phyloP scores from a whole-genome alignment of 1,140 invertebrate genomes.

The Drosophila rhopaloa region DNA sequence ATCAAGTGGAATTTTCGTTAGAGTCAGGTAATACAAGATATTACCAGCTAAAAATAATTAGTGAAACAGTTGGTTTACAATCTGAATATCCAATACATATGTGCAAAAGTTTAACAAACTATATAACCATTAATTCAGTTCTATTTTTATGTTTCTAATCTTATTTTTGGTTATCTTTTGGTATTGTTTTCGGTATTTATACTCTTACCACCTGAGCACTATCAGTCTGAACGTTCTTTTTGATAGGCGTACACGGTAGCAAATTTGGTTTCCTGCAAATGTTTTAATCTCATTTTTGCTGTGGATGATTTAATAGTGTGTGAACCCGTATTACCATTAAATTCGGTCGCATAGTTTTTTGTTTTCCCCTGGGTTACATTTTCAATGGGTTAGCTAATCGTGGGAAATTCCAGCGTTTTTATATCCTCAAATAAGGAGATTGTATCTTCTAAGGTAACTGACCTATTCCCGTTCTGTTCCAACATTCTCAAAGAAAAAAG shows the following conservation, averaged over 20 bases:
- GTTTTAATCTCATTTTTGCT: conserved; percentile 10
- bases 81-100: background rate
- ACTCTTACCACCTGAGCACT: conserved; percentile 14
- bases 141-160: conserved; percentile 27
- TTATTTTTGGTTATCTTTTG: conserved; percentile 20
- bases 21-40: too few species aligned
- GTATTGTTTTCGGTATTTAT: conserved; percentile 31
- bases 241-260: conserved; percentile 32
- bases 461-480: conserved; percentile 40
- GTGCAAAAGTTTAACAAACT: conserved; percentile 7
- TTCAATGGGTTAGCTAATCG: conserved; percentile 17
- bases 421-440: conserved; percentile 1
- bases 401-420: conserved; percentile 11
- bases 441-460: conserved; percentile 48
- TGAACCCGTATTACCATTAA: conserved; percentile 1
- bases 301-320: conserved; percentile 5
- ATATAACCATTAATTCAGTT: background rate
- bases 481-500: background rate
- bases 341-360: background rate
- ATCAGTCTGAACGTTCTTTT: conserved; percentile 32
- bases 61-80: background rate
- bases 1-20: conserved; percentile 3
- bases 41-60: background rate
- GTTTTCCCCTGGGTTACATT: conserved; percentile 1
- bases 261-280: conserved; percentile 8